Evolutionary conservation across 1,140 invertebrate species (phyloP).

Genomic region (Luehdorfia chinensis): DNA sequence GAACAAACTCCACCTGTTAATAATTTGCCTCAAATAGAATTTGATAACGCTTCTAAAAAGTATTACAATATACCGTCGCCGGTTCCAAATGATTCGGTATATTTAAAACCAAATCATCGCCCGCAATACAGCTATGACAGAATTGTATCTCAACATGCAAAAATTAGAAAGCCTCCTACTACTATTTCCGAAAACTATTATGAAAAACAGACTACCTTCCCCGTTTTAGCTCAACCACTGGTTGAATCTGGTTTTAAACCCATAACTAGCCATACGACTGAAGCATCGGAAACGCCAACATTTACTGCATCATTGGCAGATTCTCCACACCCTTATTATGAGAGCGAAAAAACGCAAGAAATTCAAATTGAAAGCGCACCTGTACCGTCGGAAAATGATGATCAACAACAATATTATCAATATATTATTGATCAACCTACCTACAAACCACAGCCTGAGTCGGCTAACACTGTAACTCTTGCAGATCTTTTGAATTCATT

Average conservation of each 20-base stretch:
- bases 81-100: slow-evolving; percentile 41
- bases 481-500: slow-evolving; percentile 79
- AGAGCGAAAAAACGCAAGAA: slow-evolving; percentile 29
- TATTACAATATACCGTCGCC: slow-evolving; percentile 30
- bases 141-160: slow-evolving; percentile 31
- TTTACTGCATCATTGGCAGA: slow-evolving; percentile 27
- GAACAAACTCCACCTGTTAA: slow-evolving; percentile 70
- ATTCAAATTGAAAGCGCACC: slow-evolving; percentile 24
- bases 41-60: slow-evolving; percentile 37
- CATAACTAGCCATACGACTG: slow-evolving; percentile 39
- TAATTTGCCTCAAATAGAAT: slow-evolving; percentile 32
- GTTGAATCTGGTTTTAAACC: slow-evolving; percentile 68
- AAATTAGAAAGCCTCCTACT: slow-evolving; percentile 44
- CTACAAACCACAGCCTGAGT: slow-evolving; percentile 29
- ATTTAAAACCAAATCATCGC: slow-evolving; percentile 48
- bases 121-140: slow-evolving; percentile 46
- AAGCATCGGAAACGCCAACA: slow-evolving; percentile 32
- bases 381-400: slow-evolving; percentile 23
- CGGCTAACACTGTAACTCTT: slow-evolving; percentile 41
- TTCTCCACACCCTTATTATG: slow-evolving; percentile 20
- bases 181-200: slow-evolving; percentile 61
- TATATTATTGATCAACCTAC: slow-evolving; percentile 44
- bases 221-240: slow-evolving; percentile 36
- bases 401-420: slow-evolving; percentile 41
- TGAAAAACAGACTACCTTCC: slow-evolving; percentile 39